Evolutionary conservation across 2,888 invertebrate species (phyloP), one percentile per base, ranked within the genome.

Genomic region (Panopea generosa): DNA sequence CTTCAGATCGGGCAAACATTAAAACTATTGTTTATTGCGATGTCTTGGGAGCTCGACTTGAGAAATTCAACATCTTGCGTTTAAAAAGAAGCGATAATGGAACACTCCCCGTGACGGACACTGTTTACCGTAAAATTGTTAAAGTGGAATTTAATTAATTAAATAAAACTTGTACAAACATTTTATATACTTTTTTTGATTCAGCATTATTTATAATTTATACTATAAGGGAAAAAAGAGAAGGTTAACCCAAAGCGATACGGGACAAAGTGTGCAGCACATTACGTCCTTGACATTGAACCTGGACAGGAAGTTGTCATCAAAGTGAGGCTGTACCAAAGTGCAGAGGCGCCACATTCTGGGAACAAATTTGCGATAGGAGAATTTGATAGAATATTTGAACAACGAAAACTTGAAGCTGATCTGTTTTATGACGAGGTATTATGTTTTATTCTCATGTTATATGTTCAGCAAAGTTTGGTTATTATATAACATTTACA

Each of bases 381-480:
- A 22, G 67, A 66, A 14, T 91, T 90, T 83, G 87, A 90, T 53
- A 62, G 77, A 11, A 72, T 89, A 18, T 89, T 92, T 71, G 61
- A 69, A 2, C 63, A 75, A 27, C 83, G 91, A 53, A 85, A 77
- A 56, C 43, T 82, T 1, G 92, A 92, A 71, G 86, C 91, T 4
- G 90, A 92, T 71, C 71, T 80, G 4, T 92, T 91, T 69, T 92
- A 91, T 85, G 84, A 86, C 18, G 82, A 86, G 77, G 92, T 92
- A 73, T 9, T n/a, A n/a, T n/a, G n/a, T n/a, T n/a, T n/a, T n/a
- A n/a, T n/a, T 20, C 3, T 18, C 52, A 14, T 20, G 7, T 40
- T 11, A 7, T 40, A 40, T 11, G 40, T 11, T 40, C 40, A 40
- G 40, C 14, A 11, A 11, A 11, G 40, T 40, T 7, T 40, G 40